Evolutionary conservation across 2,888 invertebrate species (phyloP).

Genomic region (Chloroclysta siterata): DNA sequence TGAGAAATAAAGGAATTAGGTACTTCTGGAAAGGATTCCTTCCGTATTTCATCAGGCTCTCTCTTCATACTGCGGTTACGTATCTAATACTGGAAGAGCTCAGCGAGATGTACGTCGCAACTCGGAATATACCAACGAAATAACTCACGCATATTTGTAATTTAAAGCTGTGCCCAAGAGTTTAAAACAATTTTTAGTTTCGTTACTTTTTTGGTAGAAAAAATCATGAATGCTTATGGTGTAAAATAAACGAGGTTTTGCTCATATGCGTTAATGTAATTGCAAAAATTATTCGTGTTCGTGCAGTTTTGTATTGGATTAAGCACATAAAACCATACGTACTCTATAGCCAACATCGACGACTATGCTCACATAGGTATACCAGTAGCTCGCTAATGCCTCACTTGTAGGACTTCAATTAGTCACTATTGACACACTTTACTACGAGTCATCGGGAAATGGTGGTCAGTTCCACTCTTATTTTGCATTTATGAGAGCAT

Average conservation of each 20-base stretch:
- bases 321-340: conserved; percentile 55
- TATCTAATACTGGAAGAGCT: conserved; percentile 96
- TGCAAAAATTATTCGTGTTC: conserved; percentile 27
- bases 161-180: not conserved
- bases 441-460: conserved; percentile 51
- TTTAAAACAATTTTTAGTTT: not conserved
- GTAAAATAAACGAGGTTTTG: conserved; percentile 13
- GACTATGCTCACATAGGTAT: conserved; percentile 46
- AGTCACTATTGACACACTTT: conserved; percentile 72
- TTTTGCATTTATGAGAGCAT: conserved; percentile 31
- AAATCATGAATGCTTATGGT: not conserved
- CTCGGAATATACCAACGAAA: not conserved
- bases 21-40: conserved; percentile 98
- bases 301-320: conserved; percentile 57
- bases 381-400: conserved; percentile 58
- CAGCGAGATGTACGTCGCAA: conserved; percentile 86
- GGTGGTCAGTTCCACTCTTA: conserved; percentile 46
- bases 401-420: conserved; percentile 75
- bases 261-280: conserved; percentile 12
- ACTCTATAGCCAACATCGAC: conserved; percentile 42
- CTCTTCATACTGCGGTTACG: conserved; percentile 97
- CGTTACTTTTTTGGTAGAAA: not conserved
- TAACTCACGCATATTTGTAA: not conserved
- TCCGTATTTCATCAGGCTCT: conserved; percentile 96
- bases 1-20: conserved; percentile 92